Percentiles rank a stretch among this genome's conserved stretches.
Evolutionary conservation across 2,113 vertebrate genomes (phyloP).

Genomic region (Bombycilla garrulus): DNA sequence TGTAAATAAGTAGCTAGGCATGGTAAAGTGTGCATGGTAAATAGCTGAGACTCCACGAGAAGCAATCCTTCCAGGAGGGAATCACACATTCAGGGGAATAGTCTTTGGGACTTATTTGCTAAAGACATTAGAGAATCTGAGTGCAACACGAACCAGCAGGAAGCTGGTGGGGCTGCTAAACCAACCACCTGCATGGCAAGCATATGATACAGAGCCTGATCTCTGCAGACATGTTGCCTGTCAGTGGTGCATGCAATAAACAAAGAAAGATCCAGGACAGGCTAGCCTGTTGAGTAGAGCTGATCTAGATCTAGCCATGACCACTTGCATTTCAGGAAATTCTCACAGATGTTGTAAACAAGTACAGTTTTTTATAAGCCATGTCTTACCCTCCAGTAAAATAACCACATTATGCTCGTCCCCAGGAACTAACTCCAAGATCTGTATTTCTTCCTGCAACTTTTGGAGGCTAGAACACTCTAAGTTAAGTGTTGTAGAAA

Average conservation of each 20-base stretch:
- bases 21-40: background rate
- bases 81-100: background rate
- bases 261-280: background rate
- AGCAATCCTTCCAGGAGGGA: background rate
- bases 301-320: background rate
- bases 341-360: background rate
- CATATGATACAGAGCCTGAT: background rate
- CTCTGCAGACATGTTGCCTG: background rate
- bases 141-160: background rate
- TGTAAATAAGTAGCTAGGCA: background rate
- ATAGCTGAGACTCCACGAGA: background rate
- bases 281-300: background rate
- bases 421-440: background rate
- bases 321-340: background rate
- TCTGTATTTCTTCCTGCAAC: background rate
- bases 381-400: background rate
- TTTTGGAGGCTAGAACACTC: background rate
- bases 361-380: background rate
- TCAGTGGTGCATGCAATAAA: background rate
- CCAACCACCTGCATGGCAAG: background rate
- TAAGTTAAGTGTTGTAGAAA: background rate
- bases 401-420: background rate
- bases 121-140: background rate
- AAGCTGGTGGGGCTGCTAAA: background rate
- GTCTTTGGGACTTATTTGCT: background rate